Evolutionary conservation across 1,140 invertebrate species (phyloP), one percentile per base, ranked within the genome.

Genomic region (Diabrotica virgifera): DNA sequence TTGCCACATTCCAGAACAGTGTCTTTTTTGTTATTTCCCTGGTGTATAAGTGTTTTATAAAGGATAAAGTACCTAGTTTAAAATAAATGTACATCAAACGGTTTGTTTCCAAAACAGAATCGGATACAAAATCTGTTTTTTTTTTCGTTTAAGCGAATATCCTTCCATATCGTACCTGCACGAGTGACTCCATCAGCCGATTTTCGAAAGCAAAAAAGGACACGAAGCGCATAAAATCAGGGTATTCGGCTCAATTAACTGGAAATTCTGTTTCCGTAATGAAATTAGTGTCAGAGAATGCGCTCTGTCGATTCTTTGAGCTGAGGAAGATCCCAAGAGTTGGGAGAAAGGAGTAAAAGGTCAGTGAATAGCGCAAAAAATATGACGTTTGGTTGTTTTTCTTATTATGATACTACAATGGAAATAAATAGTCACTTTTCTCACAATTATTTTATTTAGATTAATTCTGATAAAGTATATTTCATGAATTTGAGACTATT

Each of bases 221-320:
- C 6, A 10, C 8, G 10, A 36, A 13, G 38, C 36, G 24, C 36
- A 40, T 46, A 59, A n/a, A 59, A 59, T 59, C 57, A 40, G 57
- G 57, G 57, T 37, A 46, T 59, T 13, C 36, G 57, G 38, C 9
- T 40, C 38, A 59, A 59, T 59, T 59, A 59, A 14, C n/a, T 46
- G 36, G 36, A 59, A 59, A 59, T 57, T 59, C 57, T 40, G 57
- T 59, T 59, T 59, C 36, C n/a, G 57, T 59, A 50, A 59, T 59
- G 37, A 37, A 46, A 59, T 59, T 59, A 59, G 57, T 46, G 36
- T 46, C 24, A 8, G 57, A 5, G 11, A 46, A 12, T 13, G 57
- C 24, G 36, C 53, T 8, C 38, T 11, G 37, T 40, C 38, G 57
- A 59, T 59, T 59, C 57, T 59, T 59, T 40, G 7, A 14, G 24